Evolutionary conservation across 2,113 vertebrate genomes (phyloP), one percentile per base, ranked within the genome.

Genomic region (Notothenia coriiceps): DNA sequence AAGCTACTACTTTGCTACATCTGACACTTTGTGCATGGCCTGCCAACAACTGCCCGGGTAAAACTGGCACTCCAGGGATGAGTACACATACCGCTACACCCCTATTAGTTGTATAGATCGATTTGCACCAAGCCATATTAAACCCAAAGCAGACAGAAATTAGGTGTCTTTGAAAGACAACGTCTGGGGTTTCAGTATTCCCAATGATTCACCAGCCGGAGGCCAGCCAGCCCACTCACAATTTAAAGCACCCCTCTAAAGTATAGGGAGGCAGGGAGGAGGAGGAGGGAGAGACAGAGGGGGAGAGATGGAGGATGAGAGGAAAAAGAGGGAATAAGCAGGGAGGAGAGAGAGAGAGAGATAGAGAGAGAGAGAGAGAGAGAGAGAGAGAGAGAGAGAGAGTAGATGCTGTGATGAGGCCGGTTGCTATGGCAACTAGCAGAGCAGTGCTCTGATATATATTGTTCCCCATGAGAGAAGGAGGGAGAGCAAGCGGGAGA

Each of bases 381-480:
- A 18, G 0, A 11, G 35, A 9, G 22, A n/a, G 72, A 55, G 60
- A 51, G 18, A 65, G n/a, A 8, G 52, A 70, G 72, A 54, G 75
- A 49, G 77, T 25, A 62, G 82, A 84, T 85, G 86, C 86, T 80
- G 86, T 89, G 90, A 89, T 90, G 93, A 93, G 88, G 91, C 66
- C 8, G 65, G 93, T 94, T 94, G 83, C 93, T 86, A 74, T 93
- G 88, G 93, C 82, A 94, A 94, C 93, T 77, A 87, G 81, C n/a
- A 52, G 92, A 93, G 87, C 76, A 88, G 72, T 71, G 84, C 87
- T 89, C 84, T 90, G 92, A 91, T 93, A 91, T 91, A 92, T 90
- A 91, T 91, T 90, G 88, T 92, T 91, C 90, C 91, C 90, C 82
- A 73, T 74, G 87, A 91, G 90, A 82, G 85, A 77, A 70, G 61